phyloP scores from a whole-genome alignment of 2,888 invertebrate species.

The Pachymerium ferrugineum region DNA sequence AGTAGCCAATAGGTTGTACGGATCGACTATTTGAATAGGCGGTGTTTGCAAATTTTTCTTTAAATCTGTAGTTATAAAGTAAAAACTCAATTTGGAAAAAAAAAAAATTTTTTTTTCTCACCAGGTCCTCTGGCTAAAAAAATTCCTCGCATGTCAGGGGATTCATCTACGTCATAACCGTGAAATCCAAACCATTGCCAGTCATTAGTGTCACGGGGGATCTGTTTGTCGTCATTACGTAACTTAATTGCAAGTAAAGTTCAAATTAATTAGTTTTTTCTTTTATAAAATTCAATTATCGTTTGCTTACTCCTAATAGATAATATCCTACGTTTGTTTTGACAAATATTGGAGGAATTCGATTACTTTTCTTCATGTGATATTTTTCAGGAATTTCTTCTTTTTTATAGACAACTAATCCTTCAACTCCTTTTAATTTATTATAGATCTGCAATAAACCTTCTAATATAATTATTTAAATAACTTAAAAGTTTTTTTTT shows the following conservation, averaged over 20 bases:
- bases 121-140: conserved; percentile 37
- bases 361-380: not conserved
- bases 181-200: conserved; percentile 33
- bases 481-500: not conserved
- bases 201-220: not conserved
- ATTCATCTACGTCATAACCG: conserved; percentile 38
- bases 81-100: not conserved
- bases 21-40: conserved; percentile 38
- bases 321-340: not conserved
- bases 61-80: conserved; percentile 34
- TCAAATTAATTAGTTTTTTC: not conserved
- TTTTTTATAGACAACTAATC: not conserved
- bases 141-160: conserved; percentile 37
- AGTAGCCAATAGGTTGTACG: conserved; percentile 37
- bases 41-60: conserved; percentile 35
- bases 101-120: conserved; percentile 33
- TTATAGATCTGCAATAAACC: no score
- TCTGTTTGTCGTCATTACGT: not conserved
- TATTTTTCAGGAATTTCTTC: not conserved
- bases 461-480: not conserved
- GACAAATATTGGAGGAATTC: conserved; percentile 3
- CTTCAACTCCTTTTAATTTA: not conserved
- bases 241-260: not conserved
- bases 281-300: not conserved
- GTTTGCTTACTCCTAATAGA: not conserved